These are phyloP conservation scores for Chromoteleia sp. DNA, from an alignment of 2,888 invertebrate species.

Conservation along the genomic window DNA sequence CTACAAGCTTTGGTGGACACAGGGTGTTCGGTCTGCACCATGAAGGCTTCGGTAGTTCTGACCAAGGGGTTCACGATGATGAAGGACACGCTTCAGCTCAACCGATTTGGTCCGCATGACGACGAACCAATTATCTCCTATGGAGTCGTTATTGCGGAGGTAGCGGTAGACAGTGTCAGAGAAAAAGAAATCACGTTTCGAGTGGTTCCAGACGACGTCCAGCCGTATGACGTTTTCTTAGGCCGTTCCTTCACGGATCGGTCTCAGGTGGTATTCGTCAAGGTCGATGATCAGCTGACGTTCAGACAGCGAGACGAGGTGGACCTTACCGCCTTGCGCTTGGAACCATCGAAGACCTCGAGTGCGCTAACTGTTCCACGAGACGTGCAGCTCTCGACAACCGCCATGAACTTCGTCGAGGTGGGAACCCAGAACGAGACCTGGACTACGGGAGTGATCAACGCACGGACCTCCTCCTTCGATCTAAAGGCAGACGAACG, in stretches of 20 bases:
- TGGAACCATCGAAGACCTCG: too few relatives aligned
- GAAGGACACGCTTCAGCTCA: not conserved
- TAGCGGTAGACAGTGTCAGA: not conserved
- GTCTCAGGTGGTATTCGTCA: not conserved
- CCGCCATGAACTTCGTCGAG: not conserved
- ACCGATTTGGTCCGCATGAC: not conserved
- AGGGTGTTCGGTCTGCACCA: conserved; percentile 24
- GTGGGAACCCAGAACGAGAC: not conserved
- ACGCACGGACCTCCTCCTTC: too few relatives aligned
- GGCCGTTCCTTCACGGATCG: not conserved
- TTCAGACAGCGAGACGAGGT: conserved; percentile 1
- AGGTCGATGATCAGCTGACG: not conserved
- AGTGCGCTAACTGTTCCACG: not conserved
- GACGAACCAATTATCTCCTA: not conserved
- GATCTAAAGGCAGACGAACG: too few relatives aligned
- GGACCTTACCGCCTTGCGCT: not conserved
- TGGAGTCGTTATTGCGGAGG: not conserved
- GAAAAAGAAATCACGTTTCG: not conserved
- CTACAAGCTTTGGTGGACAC: conserved; percentile 4
- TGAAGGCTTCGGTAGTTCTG: conserved; percentile 14
- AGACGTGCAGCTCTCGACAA: not conserved
- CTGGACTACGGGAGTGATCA: too few relatives aligned
- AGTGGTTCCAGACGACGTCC: too few relatives aligned
- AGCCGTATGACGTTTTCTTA: not conserved
- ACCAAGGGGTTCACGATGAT: not conserved